These are phyloP conservation scores for Indri indri DNA, from an alignment of 2,113 vertebrate species.

Conservation along the genomic window DNA sequence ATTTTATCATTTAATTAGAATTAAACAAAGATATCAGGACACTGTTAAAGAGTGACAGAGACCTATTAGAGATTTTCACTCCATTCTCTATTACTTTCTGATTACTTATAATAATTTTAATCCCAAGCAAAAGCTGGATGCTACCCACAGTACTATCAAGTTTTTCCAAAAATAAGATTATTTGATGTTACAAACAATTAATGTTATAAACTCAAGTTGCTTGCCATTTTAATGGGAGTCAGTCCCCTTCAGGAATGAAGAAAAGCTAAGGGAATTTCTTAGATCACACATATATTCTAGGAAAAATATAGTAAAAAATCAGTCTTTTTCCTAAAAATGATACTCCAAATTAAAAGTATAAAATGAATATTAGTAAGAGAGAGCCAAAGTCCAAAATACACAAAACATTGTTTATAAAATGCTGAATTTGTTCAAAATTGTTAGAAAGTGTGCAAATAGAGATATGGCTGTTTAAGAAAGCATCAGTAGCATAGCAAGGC, in stretches of 20 bases:
- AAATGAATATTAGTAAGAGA: not conserved
- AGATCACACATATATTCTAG: not conserved
- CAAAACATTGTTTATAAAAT: not conserved
- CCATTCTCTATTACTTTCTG: not conserved
- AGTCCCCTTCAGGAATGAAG: not conserved
- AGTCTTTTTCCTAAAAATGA: not conserved
- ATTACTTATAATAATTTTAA: not conserved
- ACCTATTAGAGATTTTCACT: not conserved
- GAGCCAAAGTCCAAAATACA: not conserved
- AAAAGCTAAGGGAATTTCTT: not conserved
- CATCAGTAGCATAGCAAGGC: not conserved
- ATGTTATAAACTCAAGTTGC: not conserved
- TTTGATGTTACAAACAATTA: not conserved
- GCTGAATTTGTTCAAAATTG: not conserved
- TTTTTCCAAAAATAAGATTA: not conserved
- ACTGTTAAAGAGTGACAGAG: not conserved
- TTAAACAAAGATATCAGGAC: not conserved
- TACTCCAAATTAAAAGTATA: not conserved
- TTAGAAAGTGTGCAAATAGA: not conserved
- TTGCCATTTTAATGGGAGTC: not conserved
- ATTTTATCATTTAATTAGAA: not conserved
- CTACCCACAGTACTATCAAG: not conserved
- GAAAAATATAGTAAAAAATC: not conserved
- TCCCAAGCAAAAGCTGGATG: not conserved
- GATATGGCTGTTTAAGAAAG: not conserved